These are phyloP conservation scores for Mayetiola destructor DNA, from an alignment of 2,888 invertebrate species.

Conservation along the genomic window DNA sequence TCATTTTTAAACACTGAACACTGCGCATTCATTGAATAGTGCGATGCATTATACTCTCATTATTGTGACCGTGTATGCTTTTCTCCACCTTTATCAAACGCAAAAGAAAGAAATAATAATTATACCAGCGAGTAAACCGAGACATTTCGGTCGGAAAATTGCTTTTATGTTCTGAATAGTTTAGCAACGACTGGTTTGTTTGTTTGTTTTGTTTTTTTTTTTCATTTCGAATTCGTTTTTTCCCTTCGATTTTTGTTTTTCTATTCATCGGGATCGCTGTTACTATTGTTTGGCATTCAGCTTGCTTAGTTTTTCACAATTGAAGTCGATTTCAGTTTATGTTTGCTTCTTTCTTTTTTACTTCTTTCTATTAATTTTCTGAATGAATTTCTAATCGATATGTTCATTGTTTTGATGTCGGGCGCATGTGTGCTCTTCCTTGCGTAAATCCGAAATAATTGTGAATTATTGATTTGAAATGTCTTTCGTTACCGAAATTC, in stretches of 20 bases:
- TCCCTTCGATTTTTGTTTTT: too few species aligned
- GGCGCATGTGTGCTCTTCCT: not conserved
- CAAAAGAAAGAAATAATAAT: not conserved
- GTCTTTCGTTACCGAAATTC: too few species aligned
- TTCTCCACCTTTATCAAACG: not conserved
- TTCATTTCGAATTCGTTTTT: too few species aligned
- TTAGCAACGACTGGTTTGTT: not conserved
- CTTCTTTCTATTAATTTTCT: not conserved
- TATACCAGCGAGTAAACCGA: not conserved
- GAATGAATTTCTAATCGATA: not conserved
- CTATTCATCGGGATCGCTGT: too few species aligned
- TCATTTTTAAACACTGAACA: not conserved
- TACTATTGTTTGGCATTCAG: not conserved
- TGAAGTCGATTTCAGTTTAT: too few species aligned
- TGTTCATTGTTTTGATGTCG: not conserved
- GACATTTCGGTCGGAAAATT: not conserved
- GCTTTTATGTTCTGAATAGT: not conserved
- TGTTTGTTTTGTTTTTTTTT: not conserved
- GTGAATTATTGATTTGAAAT: too few species aligned
- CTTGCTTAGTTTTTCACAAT: too few species aligned
- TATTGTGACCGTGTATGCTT: not conserved
- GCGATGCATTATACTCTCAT: not conserved
- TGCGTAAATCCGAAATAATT: not conserved
- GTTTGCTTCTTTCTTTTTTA: too few species aligned
- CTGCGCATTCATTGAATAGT: not conserved